phyloP scores from a whole-genome alignment of 2,888 invertebrate genomes.

The Acronicta aceris region DNA sequence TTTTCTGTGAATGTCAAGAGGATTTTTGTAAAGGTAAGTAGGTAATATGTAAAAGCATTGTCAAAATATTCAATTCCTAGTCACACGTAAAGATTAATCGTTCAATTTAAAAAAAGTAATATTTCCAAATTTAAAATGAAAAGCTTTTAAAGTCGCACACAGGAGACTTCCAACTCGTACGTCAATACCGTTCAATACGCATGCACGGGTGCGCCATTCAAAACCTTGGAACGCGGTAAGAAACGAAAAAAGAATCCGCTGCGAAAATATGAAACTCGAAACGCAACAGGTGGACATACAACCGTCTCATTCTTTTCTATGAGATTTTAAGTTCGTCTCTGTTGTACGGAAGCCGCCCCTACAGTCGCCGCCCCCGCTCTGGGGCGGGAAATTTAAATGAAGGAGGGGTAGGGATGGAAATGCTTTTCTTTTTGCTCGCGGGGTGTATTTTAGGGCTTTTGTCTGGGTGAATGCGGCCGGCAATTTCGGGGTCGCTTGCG shows the following conservation, averaged over 20 bases:
- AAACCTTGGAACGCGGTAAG: constrained; percentile 81
- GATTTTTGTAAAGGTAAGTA: too few relatives aligned
- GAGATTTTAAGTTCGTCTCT: constrained; percentile 83
- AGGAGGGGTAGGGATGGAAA: constrained; percentile 86
- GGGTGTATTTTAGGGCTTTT: constrained; percentile 88
- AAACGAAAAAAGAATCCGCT: constrained; percentile 83
- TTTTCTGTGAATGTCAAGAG: too few relatives aligned
- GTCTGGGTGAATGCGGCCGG: constrained; percentile 88
- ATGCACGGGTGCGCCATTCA: constrained; percentile 81
- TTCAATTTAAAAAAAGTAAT: constrained; percentile 5
- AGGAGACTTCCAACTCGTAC: constrained; percentile 53
- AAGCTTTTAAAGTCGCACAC: constrained; percentile 73
- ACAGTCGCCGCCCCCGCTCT: constrained; percentile 84
- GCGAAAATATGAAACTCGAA: constrained; percentile 84
- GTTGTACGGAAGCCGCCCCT: constrained; percentile 87
- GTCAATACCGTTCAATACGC: constrained; percentile 84
- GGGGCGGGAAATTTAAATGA: constrained; percentile 88
- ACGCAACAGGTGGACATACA: constrained; percentile 88
- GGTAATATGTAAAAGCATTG: too few relatives aligned
- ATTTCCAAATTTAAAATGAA: constrained; percentile 53
- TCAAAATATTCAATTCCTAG: neutral
- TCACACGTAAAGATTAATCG: constrained; percentile 1
- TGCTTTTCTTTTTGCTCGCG: constrained; percentile 88
- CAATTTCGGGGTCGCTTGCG: constrained; percentile 88
- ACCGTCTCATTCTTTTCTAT: constrained; percentile 88